Evolutionary conservation across 2,888 invertebrate species (phyloP).

Genomic region (Mylabris sibirica): DNA sequence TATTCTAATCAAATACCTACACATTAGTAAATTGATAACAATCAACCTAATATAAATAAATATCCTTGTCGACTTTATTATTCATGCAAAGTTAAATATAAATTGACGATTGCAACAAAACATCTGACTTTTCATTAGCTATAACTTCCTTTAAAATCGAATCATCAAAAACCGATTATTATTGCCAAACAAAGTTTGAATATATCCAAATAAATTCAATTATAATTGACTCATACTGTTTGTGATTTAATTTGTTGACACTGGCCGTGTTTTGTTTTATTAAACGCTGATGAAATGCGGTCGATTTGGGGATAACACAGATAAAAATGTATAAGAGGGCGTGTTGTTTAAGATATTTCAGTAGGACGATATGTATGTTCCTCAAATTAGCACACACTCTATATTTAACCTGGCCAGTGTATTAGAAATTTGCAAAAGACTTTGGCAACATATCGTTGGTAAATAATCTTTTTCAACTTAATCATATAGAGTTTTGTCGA

Average conservation of each 20-base stretch:
- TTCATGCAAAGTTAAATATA: constrained; percentile 19
- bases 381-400: constrained; percentile 49
- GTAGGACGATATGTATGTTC: constrained; percentile 47
- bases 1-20: constrained; percentile 1
- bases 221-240: background rate
- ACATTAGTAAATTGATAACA: constrained; percentile 11
- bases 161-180: constrained; percentile 10
- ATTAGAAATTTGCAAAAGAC: constrained; percentile 47
- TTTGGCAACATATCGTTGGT: constrained; percentile 46
- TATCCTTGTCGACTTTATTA: constrained; percentile 12
- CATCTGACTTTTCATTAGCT: constrained; percentile 9
- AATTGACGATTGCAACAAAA: constrained; percentile 18
- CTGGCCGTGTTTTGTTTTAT: constrained; percentile 22
- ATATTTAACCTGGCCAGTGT: constrained; percentile 49
- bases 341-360: constrained; percentile 46
- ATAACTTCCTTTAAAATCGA: constrained; percentile 8
- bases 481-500: constrained; percentile 35
- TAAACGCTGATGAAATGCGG: constrained; percentile 20
- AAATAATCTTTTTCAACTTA: constrained; percentile 43
- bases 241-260: constrained; percentile 17
- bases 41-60: constrained; percentile 17
- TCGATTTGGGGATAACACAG: constrained; percentile 31
- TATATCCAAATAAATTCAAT: background rate
- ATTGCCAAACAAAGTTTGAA: constrained; percentile 1
- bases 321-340: constrained; percentile 41